These are phyloP conservation scores for Drosophila paracracens DNA, from an alignment of 2,888 invertebrate species.

Conservation along the genomic window DNA sequence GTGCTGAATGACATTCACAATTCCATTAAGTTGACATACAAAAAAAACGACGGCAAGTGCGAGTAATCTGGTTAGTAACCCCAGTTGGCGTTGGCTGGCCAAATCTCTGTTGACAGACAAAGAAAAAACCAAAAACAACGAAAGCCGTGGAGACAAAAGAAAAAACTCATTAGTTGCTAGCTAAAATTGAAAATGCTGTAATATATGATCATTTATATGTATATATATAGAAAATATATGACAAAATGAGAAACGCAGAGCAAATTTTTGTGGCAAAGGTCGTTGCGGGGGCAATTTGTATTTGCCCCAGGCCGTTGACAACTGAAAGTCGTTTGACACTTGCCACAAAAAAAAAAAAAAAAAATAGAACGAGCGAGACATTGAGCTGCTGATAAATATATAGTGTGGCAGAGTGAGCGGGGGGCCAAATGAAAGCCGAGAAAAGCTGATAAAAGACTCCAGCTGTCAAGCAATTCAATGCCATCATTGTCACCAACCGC, in stretches of 20 bases:
- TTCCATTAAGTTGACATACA: constrained; percentile 67
- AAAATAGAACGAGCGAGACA: constrained; percentile 11
- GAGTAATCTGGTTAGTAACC: constrained; percentile 57
- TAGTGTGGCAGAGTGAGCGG: background rate
- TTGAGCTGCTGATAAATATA: constrained; percentile 3
- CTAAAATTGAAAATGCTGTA: constrained; percentile 33
- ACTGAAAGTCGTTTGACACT: constrained; percentile 54
- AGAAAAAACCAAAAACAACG: constrained; percentile 9
- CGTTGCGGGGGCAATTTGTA: constrained; percentile 53
- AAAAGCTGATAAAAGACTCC: constrained; percentile 59
- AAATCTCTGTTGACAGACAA: constrained; percentile 68
- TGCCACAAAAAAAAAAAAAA: constrained; percentile 15
- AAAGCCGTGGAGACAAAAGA: background rate
- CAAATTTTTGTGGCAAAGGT: constrained; percentile 7
- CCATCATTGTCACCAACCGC: constrained; percentile 53
- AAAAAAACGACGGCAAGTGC: constrained; percentile 25
- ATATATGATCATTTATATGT: constrained; percentile 47
- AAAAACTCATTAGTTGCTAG: constrained; percentile 43
- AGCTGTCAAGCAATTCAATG: constrained; percentile 56
- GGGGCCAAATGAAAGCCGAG: constrained; percentile 25
- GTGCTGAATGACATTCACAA: constrained; percentile 59
- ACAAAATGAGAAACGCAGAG: constrained; percentile 9
- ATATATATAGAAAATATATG: constrained; percentile 20
- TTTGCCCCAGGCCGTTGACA: constrained; percentile 32
- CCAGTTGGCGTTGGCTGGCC: constrained; percentile 44